Base-by-base conservation (phyloP, 2,888 invertebrate species). In the Slavum lentiscoides region DNA sequence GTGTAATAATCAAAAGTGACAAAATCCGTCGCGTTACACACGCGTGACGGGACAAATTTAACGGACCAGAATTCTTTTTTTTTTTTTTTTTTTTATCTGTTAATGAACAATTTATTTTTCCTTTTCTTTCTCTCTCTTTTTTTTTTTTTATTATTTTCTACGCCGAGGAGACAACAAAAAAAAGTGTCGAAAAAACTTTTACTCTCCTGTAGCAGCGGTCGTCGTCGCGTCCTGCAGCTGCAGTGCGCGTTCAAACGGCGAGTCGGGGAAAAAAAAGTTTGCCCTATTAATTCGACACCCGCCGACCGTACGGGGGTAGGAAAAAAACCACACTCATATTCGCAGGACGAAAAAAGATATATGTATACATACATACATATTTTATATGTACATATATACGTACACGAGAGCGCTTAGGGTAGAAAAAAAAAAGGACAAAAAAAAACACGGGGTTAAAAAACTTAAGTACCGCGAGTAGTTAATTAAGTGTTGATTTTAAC, bases 401-500 rank as follows among this genome's bases (percentile, higher is more conserved):
- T 23, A 19, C 37, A 23, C 49, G 37, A 21, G 37, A 55, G 19
- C 13, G 58, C 72, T 39, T 23, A 23, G 80, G 80, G 72, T 43
- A 39, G 70, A 30, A 77, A 80, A 77, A 80, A 77, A 77, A 80
- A 72, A 23, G 70, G 69, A 43, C 66, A 62, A 75, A 37, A 37
- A 70, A 72, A 80, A 43, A 7, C 43, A 7, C 7, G 62, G 69
- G 68, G 30, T 77, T 53, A 70, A 70, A 80, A 80, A 80, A 80
- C 80, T 64, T 55, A 72, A 80, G 80, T 80, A 72, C 62, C 70
- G 55, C 64, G 62, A 72, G 39, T 58, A 80, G 70, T 80, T 80
- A 80, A 80, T 80, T 80, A 80, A 80, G 70, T 80, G 80, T 80
- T 80, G 80, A 80, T 72, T 80, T 80, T 80, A 70, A 72, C 80